Evolutionary conservation across 2,888 invertebrate species (phyloP).

Genomic region (Cyclophora punctaria): DNA sequence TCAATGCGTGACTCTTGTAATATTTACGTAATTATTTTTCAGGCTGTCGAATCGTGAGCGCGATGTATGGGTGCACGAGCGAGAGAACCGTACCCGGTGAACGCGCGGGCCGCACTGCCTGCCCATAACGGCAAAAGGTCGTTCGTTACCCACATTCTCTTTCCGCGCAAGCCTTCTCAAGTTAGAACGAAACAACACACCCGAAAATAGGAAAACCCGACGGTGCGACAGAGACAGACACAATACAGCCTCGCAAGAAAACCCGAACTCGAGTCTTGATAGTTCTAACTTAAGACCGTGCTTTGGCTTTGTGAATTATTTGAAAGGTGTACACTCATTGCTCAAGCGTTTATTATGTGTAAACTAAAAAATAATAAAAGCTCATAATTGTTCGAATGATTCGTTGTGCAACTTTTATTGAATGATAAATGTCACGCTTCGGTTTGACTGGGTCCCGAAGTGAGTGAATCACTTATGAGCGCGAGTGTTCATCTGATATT

Average conservation of each 20-base stretch:
- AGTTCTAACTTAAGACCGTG: constrained; percentile 67
- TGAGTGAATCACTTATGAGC: constrained; percentile 7
- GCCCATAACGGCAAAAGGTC: constrained; percentile 72
- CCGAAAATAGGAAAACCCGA: constrained; percentile 23
- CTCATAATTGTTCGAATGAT: constrained; percentile 38
- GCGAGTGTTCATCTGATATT: constrained; percentile 13
- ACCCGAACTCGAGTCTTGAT: constrained; percentile 70
- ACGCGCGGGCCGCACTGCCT: constrained; percentile 72
- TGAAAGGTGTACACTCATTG: constrained; percentile 60
- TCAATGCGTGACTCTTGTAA: constrained; percentile 67
- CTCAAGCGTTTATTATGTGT: constrained; percentile 53
- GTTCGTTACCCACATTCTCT: constrained; percentile 75
- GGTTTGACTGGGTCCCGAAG: constrained; percentile 4
- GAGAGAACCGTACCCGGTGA: constrained; percentile 56
- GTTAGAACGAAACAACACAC: constrained; percentile 52
- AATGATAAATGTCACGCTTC: constrained; percentile 18
- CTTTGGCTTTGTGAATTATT: constrained; percentile 70
- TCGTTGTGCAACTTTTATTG: constrained; percentile 25
- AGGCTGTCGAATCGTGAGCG: constrained; percentile 53
- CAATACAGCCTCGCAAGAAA: constrained; percentile 61
- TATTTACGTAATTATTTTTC: constrained; percentile 74
- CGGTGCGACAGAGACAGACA: constrained; percentile 39
- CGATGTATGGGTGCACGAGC: constrained; percentile 36
- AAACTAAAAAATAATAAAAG: constrained; percentile 49
- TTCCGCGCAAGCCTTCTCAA: constrained; percentile 74